Percentiles rank a stretch among this genome's conserved stretches.
These are phyloP conservation scores for Tyria jacobaeae DNA, from an alignment of 2,888 invertebrate genomes.

Conservation along the genomic window DNA sequence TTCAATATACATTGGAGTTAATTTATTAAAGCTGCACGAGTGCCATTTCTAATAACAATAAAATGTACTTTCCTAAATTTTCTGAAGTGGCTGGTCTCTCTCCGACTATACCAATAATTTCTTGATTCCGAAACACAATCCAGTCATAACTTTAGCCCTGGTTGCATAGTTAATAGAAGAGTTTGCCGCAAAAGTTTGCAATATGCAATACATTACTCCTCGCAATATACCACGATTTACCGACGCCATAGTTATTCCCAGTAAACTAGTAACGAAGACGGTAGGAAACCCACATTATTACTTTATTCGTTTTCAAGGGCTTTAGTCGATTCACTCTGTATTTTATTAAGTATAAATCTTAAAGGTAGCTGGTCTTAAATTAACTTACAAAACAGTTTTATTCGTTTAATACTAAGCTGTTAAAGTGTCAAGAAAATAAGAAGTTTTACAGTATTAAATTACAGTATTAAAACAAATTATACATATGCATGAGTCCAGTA, in stretches of 20 bases:
- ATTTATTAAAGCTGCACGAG: neutral
- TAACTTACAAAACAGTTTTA: too few relatives aligned
- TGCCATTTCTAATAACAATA: neutral
- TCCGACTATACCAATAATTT: conserved; percentile 12
- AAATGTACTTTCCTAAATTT: conserved; percentile 1
- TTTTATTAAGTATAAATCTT: neutral
- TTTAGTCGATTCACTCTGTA: neutral
- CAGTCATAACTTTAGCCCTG: conserved; percentile 18
- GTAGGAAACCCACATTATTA: conserved; percentile 3
- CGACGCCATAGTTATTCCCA: conserved; percentile 23
- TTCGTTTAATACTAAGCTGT: too few relatives aligned
- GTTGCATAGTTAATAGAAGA: conserved; percentile 24
- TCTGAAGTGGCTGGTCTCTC: neutral
- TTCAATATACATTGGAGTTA: too few relatives aligned
- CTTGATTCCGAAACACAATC: conserved; percentile 53
- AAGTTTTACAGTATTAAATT: too few relatives aligned
- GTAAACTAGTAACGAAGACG: conserved; percentile 18
- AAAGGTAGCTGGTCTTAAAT: too few relatives aligned
- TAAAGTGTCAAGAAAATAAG: too few relatives aligned
- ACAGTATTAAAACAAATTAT: neutral
- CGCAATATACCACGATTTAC: conserved; percentile 33
- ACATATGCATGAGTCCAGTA: neutral
- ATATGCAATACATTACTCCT: too few relatives aligned
- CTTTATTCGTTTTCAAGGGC: neutral
- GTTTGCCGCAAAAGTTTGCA: too few relatives aligned